phyloP scores from a whole-genome alignment of 2,113 vertebrate genomes.

The Theristicus caerulescens region DNA sequence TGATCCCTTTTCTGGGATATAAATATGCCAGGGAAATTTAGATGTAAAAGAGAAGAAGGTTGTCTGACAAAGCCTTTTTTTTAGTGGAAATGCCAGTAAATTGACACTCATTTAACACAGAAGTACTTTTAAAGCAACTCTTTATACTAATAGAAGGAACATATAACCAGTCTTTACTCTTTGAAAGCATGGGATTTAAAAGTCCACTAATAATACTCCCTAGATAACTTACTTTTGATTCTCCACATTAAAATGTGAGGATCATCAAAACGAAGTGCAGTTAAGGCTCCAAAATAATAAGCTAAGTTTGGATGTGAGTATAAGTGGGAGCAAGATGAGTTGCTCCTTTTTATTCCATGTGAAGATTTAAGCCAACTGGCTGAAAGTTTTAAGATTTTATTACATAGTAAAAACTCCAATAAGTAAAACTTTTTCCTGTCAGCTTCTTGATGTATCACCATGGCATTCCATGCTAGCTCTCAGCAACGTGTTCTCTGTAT shows the following conservation, averaged over 20 bases:
- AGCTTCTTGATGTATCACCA: background rate
- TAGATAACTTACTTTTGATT: background rate
- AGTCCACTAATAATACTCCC: background rate
- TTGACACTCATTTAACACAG: background rate
- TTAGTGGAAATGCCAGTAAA: background rate
- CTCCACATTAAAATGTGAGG: background rate
- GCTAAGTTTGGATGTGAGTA: background rate
- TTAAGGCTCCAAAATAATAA: background rate
- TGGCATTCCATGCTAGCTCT: background rate
- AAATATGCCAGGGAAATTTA: background rate
- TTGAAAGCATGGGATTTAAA: background rate
- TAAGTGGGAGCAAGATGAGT: background rate
- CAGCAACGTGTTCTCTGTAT: background rate
- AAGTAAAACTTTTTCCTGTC: background rate
- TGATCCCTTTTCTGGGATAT: background rate
- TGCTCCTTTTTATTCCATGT: background rate
- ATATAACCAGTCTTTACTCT: background rate
- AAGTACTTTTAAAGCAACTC: background rate
- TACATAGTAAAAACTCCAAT: background rate
- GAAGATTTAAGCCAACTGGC: background rate
- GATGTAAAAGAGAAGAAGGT: background rate
- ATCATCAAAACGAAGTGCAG: background rate
- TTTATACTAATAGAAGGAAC: background rate
- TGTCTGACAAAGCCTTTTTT: background rate
- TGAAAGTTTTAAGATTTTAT: background rate